Base-by-base conservation (phyloP, 2,888 invertebrate genomes). In the Neelides folsomi region DNA sequence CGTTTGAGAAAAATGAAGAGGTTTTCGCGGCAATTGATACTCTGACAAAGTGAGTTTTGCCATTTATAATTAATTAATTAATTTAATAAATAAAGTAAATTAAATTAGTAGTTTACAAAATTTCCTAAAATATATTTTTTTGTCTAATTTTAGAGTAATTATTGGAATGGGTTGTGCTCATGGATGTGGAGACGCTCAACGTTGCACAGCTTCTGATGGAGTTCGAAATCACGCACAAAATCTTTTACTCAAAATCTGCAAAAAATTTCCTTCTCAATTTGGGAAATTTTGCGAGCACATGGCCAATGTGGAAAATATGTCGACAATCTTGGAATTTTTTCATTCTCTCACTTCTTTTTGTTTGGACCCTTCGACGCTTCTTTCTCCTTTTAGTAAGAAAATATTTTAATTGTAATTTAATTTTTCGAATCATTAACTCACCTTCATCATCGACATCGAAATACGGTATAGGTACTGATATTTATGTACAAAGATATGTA, bases 341-440 rank as follows among this genome's bases (percentile, higher is more conserved):
- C 98, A 99, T 70, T 82, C 95, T 0, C 87, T 93, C 65, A 80
- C 94, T 47, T 94, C 94, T 6, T 98, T 90, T 71, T 99, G 98
- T 71, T 80, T 87, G 37, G 94, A 95, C 71, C 90, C 92, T 10
- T 79, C 82, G 58, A 81, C 84, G 8, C 73, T 88, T 64, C 75
- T 90, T 16, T 90, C 89, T 20, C 89, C 90, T 35, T 75, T 87
- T 72, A 87, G 89, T 89, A 75, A 83, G 86, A 79, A 63, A 53
- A 54, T n/a, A n/a, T n/a, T n/a, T 34, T 49, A 12, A 37, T 3
- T 46, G 5, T 16, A 13, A 16, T 9, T 19, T 27, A 27, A 27
- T 27, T 27, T 27, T 27, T 27, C 27, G 7, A 27, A 27, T 27
- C 3, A 27, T 27, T 27, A 27, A 27, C 27, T n/a, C n/a, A n/a